phyloP scores from a whole-genome alignment of 1,140 invertebrate species.

The Microplitis demolitor region DNA sequence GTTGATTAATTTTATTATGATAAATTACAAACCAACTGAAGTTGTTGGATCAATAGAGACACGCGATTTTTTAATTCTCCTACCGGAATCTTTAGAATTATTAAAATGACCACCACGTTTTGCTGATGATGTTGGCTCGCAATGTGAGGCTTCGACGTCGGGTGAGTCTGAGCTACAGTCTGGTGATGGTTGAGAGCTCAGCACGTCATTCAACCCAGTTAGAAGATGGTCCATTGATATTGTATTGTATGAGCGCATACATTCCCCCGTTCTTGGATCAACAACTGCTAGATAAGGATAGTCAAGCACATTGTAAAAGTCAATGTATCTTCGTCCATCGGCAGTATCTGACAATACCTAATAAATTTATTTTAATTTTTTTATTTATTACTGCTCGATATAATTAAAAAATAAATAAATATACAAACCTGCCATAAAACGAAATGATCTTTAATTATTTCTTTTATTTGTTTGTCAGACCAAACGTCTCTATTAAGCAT shows the following conservation, averaged over 20 bases:
- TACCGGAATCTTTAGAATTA: conserved; percentile 23
- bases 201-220: conserved; percentile 55
- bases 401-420: background rate
- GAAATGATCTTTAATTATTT: conserved; percentile 73
- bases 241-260: conserved; percentile 63
- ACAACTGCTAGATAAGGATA: conserved; percentile 77
- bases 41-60: conserved; percentile 6
- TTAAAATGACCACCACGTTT: conserved; percentile 32
- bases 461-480: conserved; percentile 70
- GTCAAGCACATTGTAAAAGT: conserved; percentile 72
- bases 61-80: conserved; percentile 27
- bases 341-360: conserved; percentile 72
- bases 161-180: conserved; percentile 48
- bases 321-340: conserved; percentile 72
- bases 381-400: background rate
- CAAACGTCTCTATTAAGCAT: conserved; percentile 80
- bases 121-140: conserved; percentile 29
- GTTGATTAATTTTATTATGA: background rate
- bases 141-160: conserved; percentile 40
- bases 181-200: conserved; percentile 56
- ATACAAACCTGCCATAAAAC: conserved; percentile 77
- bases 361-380: conserved; percentile 14
- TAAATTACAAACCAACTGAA: conserved; percentile 5
- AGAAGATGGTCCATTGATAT: conserved; percentile 57
- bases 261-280: conserved; percentile 79